Percentiles rank a stretch among this genome's conserved stretches.
phyloP scores from a whole-genome alignment of 2,797 vertebrate species.

The Neopelma chrysocephalum region DNA sequence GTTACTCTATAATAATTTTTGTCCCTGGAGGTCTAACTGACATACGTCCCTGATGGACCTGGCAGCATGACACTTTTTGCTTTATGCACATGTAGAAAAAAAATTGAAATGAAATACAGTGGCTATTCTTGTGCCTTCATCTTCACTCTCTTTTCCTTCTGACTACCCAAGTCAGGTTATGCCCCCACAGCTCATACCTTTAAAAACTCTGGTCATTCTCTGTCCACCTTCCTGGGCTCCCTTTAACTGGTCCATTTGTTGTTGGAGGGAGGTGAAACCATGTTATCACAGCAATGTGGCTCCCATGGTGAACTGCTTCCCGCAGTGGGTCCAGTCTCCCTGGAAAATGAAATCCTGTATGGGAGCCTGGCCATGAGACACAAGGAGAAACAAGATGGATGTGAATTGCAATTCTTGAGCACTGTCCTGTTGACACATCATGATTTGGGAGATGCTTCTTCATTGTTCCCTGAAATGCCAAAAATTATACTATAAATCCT shows the following conservation, averaged over 20 bases:
- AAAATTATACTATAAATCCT: not conserved
- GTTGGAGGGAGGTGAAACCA: not conserved
- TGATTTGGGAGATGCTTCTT: not conserved
- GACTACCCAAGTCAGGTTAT: not conserved
- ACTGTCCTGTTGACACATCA: not conserved
- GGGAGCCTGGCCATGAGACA: not conserved
- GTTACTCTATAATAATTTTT: not conserved
- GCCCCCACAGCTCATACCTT: not conserved
- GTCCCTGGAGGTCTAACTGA: not conserved
- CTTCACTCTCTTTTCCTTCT: not conserved
- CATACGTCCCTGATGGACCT: not conserved
- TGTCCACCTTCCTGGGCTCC: not conserved
- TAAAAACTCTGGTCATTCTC: not conserved
- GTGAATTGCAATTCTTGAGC: not conserved
- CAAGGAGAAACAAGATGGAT: not conserved
- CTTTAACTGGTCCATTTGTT: not conserved
- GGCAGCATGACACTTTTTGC: not conserved
- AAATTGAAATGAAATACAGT: rapidly evolving
- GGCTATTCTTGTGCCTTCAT: not conserved
- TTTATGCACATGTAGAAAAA: not conserved
- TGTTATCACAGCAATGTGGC: not conserved
- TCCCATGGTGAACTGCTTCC: not conserved
- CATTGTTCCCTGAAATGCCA: not conserved
- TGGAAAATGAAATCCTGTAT: not conserved
- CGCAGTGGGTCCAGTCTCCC: not conserved